These are phyloP conservation scores for Podilymbus podiceps DNA, from an alignment of 2,113 vertebrate species.

Conservation along the genomic window DNA sequence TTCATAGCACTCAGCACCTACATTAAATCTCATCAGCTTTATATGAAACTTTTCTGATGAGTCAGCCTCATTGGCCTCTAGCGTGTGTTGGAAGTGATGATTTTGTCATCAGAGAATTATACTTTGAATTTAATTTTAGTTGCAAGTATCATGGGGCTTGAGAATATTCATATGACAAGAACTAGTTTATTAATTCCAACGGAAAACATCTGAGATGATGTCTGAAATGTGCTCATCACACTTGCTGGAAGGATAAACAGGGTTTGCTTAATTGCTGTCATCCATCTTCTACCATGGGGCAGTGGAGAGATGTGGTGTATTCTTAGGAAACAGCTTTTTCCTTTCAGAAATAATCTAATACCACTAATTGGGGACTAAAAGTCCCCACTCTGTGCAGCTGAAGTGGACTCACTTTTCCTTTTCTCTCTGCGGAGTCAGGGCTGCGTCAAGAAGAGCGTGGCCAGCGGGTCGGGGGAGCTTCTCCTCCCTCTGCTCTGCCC, in stretches of 20 bases:
- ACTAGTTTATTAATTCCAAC: neutral
- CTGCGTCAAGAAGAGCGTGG: no score
- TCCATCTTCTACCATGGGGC: neutral
- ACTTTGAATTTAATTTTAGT: constrained; percentile 11
- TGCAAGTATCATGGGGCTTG: neutral
- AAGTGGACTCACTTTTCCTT: neutral
- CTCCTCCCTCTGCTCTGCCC: no score
- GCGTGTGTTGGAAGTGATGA: neutral
- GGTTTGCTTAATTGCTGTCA: neutral
- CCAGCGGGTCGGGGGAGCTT: no score
- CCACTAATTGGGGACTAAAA: no score
- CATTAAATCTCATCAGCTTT: neutral
- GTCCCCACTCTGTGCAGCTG: neutral
- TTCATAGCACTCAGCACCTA: neutral
- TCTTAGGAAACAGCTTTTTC: neutral
- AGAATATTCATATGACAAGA: neutral
- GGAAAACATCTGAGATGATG: neutral
- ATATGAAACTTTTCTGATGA: neutral
- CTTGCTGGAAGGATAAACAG: neutral
- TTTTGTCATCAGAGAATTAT: constrained; percentile 5
- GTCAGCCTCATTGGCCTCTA: neutral
- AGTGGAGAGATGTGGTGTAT: neutral
- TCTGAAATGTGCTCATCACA: neutral
- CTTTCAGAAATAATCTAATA: neutral
- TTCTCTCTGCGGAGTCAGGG: neutral